A percentile compares a stretch with the other conserved stretches of the same genome.
Conservation (phyloP, 2,888 invertebrate genomes). For the Synergus umbraculus region DNA sequence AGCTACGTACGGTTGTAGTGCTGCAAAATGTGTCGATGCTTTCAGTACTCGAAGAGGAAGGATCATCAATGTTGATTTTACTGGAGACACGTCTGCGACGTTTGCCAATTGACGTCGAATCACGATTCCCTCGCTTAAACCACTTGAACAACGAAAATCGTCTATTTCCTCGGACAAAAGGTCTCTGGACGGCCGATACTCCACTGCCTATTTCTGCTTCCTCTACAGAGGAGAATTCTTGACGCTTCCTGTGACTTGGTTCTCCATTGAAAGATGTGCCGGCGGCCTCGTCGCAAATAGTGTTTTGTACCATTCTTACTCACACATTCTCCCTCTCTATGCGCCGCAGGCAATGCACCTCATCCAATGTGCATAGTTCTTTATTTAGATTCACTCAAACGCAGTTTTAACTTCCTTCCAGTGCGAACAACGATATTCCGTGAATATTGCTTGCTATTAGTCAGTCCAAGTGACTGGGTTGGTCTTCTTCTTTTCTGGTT, state of each 20-base stretch:
- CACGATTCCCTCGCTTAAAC: constrained; percentile 82
- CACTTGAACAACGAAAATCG: constrained; percentile 85
- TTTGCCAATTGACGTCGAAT: constrained; percentile 47
- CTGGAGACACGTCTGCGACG: constrained; percentile 68
- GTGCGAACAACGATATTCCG: background rate
- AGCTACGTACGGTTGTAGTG: constrained; percentile 85
- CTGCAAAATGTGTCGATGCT: constrained; percentile 85
- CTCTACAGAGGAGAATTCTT: constrained; percentile 46
- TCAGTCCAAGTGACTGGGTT: background rate
- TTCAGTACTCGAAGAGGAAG: constrained; percentile 78
- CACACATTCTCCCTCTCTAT: constrained; percentile 51
- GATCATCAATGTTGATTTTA: constrained; percentile 42
- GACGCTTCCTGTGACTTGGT: constrained; percentile 45
- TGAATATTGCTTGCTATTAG: background rate
- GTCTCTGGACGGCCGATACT: constrained; percentile 51
- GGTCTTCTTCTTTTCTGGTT: background rate
- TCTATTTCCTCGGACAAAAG: constrained; percentile 62
- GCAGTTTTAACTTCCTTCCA: constrained; percentile 62
- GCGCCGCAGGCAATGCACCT: constrained; percentile 46
- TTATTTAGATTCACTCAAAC: constrained; percentile 62
- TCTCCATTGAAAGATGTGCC: constrained; percentile 63
- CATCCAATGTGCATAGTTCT: constrained; percentile 48
- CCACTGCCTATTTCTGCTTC: constrained; percentile 54
- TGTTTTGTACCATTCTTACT: constrained; percentile 58
- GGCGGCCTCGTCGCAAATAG: constrained; percentile 54